These are phyloP conservation scores for Halyomorpha halys DNA, from an alignment of 1,140 invertebrate genomes.

Conservation along the genomic window DNA sequence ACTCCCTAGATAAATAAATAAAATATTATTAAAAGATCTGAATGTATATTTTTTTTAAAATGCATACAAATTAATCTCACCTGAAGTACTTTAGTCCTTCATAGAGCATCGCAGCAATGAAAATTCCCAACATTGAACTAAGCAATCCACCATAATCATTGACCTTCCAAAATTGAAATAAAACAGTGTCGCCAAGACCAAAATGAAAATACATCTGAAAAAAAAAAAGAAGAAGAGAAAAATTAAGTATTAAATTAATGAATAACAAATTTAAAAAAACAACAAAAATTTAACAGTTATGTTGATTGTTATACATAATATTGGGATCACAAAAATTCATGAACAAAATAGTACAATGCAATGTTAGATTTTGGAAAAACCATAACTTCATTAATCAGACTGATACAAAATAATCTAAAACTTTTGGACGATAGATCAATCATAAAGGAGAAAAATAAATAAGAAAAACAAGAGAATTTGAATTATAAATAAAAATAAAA, in stretches of 20 bases:
- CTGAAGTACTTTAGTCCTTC: slow-evolving; percentile 85
- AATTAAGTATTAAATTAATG: too few species aligned
- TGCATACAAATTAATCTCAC: slow-evolving; percentile 31
- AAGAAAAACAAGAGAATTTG: too few species aligned
- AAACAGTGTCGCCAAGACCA: slow-evolving; percentile 57
- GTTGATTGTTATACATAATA: too few species aligned
- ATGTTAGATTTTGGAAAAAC: too few species aligned
- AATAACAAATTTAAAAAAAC: neutral
- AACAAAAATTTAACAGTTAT: neutral
- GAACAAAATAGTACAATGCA: too few species aligned
- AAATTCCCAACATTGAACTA: slow-evolving; percentile 74
- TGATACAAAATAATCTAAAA: too few species aligned
- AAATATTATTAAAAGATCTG: neutral
- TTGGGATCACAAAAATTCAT: too few species aligned
- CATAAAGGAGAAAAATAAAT: too few species aligned
- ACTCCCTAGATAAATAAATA: slow-evolving; percentile 46
- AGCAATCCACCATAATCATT: slow-evolving; percentile 59
- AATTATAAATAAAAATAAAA: too few species aligned
- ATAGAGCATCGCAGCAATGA: slow-evolving; percentile 74
- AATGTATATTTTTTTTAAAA: slow-evolving; percentile 1
- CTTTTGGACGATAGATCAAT: too few species aligned
- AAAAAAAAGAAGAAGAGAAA: neutral
- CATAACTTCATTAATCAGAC: too few species aligned
- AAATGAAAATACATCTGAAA: slow-evolving; percentile 66
- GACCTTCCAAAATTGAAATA: slow-evolving; percentile 71